phyloP scores from a whole-genome alignment of 2,113 vertebrate species.

The Actenoides hombroni region DNA sequence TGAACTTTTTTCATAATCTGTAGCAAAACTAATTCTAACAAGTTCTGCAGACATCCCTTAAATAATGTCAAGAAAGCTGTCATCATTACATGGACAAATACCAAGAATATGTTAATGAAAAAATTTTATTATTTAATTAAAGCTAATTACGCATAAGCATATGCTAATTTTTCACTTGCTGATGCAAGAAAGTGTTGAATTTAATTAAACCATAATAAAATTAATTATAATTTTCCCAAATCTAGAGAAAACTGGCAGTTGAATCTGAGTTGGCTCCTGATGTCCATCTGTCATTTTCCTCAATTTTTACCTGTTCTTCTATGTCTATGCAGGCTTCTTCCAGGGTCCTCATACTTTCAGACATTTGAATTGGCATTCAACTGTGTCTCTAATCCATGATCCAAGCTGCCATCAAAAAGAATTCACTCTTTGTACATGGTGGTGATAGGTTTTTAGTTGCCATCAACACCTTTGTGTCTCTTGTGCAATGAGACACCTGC shows the following conservation, averaged over 20 bases:
- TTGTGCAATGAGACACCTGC: not conserved
- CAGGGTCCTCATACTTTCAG: not conserved
- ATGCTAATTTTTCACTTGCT: not conserved
- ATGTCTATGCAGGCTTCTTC: not conserved
- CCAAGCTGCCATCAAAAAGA: not conserved
- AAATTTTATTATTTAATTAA: not conserved
- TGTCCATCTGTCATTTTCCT: not conserved
- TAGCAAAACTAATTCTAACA: not conserved
- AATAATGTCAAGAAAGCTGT: not conserved
- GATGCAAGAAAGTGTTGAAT: not conserved
- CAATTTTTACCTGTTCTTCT: not conserved
- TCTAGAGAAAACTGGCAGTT: not conserved
- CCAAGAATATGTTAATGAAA: not conserved
- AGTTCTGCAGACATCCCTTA: not conserved
- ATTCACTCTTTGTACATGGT: not conserved
- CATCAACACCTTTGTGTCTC: not conserved
- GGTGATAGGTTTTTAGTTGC: not conserved
- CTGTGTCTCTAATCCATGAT: not conserved
- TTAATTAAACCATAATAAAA: not conserved
- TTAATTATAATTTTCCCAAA: not conserved
- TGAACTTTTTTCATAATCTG: not conserved
- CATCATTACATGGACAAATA: not conserved
- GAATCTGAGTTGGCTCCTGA: not conserved
- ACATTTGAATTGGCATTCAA: not conserved
- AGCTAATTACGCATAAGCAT: fast-evolving